A percentile compares a stretch with the other conserved stretches of the same genome.
Evolutionary conservation across 2,888 invertebrate genomes (phyloP).

Genomic region (Luperina nickerlii): DNA sequence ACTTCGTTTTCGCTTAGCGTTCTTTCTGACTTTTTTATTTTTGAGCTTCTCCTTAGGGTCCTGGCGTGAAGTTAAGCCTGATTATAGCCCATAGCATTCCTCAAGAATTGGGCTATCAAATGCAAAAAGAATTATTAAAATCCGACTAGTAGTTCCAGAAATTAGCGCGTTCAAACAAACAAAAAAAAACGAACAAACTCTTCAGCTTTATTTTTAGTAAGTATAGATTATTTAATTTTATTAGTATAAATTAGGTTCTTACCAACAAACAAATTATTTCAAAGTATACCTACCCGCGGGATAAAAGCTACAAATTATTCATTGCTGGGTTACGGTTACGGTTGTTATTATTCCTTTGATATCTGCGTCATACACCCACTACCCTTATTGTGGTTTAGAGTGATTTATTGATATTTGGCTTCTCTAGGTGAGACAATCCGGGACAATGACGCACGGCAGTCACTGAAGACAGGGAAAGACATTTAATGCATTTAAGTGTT

Average conservation of each 20-base stretch:
- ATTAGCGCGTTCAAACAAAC: background rate
- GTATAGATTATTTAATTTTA: too few relatives aligned
- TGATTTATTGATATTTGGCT: conserved; percentile 1
- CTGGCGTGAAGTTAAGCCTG: too few relatives aligned
- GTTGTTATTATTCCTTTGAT: conserved; percentile 4
- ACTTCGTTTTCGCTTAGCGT: background rate
- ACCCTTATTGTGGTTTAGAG: background rate
- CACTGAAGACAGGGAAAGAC: conserved; percentile 11
- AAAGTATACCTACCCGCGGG: background rate
- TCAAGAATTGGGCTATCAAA: too few relatives aligned
- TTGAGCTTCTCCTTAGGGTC: background rate
- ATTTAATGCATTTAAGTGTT: background rate
- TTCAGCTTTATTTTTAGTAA: background rate
- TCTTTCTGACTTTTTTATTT: background rate
- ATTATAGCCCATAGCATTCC: too few relatives aligned
- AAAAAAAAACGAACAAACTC: background rate
- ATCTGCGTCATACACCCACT: conserved; percentile 10
- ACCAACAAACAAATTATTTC: too few relatives aligned
- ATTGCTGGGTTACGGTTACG: background rate
- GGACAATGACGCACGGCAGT: conserved; percentile 24
- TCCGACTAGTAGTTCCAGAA: background rate
- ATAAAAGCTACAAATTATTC: conserved; percentile 2
- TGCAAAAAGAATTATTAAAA: too few relatives aligned
- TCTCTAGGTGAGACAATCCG: background rate
- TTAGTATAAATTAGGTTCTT: background rate